Conservation (phyloP, 2,888 invertebrate genomes). For the Dicyrtoma fusca region DNA sequence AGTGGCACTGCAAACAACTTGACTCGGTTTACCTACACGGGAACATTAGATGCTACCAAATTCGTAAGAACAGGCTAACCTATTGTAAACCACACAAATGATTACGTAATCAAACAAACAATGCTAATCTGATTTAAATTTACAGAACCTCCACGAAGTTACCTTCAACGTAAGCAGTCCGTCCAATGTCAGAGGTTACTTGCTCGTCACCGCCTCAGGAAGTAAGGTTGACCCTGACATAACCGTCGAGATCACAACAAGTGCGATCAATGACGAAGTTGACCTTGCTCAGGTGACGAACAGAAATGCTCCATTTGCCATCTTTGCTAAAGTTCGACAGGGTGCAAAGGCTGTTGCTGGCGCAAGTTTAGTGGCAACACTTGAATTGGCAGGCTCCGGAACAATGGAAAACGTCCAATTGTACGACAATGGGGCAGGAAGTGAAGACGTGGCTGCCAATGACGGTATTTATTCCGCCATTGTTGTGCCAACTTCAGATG, state of each 20-base stretch:
- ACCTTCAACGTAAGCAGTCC: not conserved
- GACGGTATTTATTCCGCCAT: not conserved
- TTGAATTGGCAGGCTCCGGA: not conserved
- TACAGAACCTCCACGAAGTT: not conserved
- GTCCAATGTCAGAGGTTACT: not conserved
- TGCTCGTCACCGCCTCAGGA: not conserved
- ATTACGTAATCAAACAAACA: no score
- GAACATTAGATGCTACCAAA: not conserved
- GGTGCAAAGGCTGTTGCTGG: not conserved
- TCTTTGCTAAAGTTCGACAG: not conserved
- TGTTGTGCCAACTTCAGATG: not conserved
- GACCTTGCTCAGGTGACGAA: not conserved
- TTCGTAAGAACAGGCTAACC: not conserved
- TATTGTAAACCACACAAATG: not conserved
- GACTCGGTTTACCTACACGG: not conserved
- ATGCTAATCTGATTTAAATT: not conserved
- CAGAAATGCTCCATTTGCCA: slow-evolving; percentile 1
- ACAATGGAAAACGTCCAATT: not conserved
- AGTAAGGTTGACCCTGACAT: not conserved
- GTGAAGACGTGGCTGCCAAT: not conserved
- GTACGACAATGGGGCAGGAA: not conserved
- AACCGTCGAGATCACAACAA: not conserved
- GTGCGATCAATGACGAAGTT: not conserved
- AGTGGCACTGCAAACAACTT: not conserved
- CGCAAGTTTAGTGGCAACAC: not conserved